Conservation (phyloP, 1,140 invertebrate genomes). For the Drosophila melanogaster region DNA sequence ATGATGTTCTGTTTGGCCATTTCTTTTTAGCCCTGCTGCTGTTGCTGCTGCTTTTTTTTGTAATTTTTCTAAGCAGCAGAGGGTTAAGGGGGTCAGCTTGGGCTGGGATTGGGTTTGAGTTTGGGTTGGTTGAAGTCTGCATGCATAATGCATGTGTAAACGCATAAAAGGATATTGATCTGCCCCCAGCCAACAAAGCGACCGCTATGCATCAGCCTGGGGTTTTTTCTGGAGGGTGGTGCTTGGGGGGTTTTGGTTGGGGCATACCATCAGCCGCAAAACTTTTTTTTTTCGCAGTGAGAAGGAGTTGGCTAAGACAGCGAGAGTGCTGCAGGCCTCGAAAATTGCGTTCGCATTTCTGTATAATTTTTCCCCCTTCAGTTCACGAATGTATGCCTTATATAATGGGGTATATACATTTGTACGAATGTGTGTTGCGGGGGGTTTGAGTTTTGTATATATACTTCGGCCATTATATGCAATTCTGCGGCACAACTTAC, state of each 20-base stretch:
- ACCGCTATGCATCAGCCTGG: conserved; percentile 61
- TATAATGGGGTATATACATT: not conserved
- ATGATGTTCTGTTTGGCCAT: conserved; percentile 67
- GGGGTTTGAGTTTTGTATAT: conserved; percentile 16
- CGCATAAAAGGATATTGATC: conserved; percentile 82
- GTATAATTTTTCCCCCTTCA: conserved; percentile 53
- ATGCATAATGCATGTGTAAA: conserved; percentile 63
- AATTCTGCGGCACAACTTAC: conserved; percentile 61
- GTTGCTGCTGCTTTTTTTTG: conserved; percentile 34
- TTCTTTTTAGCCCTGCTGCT: conserved; percentile 23
- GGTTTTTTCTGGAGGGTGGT: conserved; percentile 1
- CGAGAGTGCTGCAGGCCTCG: conserved; percentile 55
- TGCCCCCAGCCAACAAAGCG: conserved; percentile 71
- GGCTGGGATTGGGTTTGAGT: not conserved
- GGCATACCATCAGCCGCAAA: conserved; percentile 56
- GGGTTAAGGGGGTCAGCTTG: not conserved
- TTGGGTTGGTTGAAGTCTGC: conserved; percentile 26
- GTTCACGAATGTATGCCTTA: conserved; percentile 24
- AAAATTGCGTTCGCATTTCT: conserved; percentile 68
- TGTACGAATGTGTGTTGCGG: not conserved
- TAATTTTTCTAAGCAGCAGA: conserved; percentile 75
- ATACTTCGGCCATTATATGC: conserved; percentile 54
- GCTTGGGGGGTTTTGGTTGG: not conserved
- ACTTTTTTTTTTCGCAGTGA: conserved; percentile 49
- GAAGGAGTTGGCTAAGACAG: conserved; percentile 62